Evolutionary conservation across 2,888 invertebrate species (phyloP).

Genomic region (Timandra comae): DNA sequence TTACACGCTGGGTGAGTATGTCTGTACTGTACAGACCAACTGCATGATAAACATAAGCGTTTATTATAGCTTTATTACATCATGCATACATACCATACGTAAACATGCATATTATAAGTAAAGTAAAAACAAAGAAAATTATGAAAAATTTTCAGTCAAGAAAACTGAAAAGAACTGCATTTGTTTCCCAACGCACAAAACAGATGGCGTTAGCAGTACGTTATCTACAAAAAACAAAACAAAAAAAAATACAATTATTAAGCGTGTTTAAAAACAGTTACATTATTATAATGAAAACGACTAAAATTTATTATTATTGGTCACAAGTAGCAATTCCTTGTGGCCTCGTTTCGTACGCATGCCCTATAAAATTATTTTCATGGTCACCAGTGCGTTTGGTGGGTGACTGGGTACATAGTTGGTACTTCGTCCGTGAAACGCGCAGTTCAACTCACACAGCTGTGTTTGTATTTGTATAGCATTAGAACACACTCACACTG

Average conservation of each 20-base stretch:
- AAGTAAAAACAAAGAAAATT: too few relatives aligned
- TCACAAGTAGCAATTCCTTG: conserved; percentile 1
- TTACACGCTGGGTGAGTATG: too few relatives aligned
- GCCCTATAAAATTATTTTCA: conserved; percentile 52
- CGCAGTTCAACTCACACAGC: conserved; percentile 26
- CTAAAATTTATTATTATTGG: too few relatives aligned
- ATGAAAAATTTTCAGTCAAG: conserved; percentile 7
- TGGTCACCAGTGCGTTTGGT: conserved; percentile 62
- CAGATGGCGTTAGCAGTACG: conserved; percentile 31
- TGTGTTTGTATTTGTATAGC: neutral
- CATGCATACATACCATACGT: too few relatives aligned
- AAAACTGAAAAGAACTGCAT: conserved; percentile 6
- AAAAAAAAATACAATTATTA: neutral
- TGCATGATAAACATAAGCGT: too few relatives aligned
- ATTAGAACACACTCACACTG: conserved; percentile 29
- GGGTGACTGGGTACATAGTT: conserved; percentile 9
- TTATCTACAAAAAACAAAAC: conserved; percentile 5
- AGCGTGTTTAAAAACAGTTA: too few relatives aligned
- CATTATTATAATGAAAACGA: too few relatives aligned
- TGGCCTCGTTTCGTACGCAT: conserved; percentile 39
- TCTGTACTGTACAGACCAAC: too few relatives aligned
- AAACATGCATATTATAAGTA: too few relatives aligned
- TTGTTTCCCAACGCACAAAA: conserved; percentile 2
- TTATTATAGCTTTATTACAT: too few relatives aligned
- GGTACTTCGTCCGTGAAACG: conserved; percentile 38